Conservation (phyloP, 2,888 invertebrate species). For the Mesorhabditis spiculigera region DNA sequence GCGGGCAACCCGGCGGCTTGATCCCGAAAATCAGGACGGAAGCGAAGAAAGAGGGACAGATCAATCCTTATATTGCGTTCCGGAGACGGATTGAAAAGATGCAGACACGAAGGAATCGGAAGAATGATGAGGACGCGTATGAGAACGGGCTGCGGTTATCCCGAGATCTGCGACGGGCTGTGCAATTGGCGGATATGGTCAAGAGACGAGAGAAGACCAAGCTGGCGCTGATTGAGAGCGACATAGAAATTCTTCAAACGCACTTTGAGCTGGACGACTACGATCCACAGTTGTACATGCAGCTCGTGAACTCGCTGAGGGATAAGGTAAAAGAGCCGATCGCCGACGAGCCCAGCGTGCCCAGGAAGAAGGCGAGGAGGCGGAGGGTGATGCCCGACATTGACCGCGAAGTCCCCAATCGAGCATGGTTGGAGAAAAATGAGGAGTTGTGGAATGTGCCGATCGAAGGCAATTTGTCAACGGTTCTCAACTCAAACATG, state of each 20-base stretch:
- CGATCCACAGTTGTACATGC: constrained; percentile 28
- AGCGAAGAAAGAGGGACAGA: constrained; percentile 41
- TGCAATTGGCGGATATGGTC: constrained; percentile 64
- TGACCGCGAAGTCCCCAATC: constrained; percentile 22
- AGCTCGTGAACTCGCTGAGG: constrained; percentile 23
- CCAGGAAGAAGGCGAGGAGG: constrained; percentile 15
- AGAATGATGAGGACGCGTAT: constrained; percentile 97
- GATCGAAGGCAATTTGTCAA: constrained; percentile 12
- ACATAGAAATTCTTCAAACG: constrained; percentile 79
- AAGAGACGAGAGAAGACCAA: constrained; percentile 87
- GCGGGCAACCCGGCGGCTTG: constrained; percentile 61
- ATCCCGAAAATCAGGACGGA: constrained; percentile 66
- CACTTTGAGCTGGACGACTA: constrained; percentile 39
- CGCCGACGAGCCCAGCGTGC: constrained; percentile 10
- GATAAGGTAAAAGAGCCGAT: constrained; percentile 14
- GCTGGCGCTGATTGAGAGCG: constrained; percentile 82
- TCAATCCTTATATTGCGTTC: constrained; percentile 96
- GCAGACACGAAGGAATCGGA: constrained; percentile 96
- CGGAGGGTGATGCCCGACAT: constrained; percentile 9
- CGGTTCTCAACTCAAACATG: constrained; percentile 18
- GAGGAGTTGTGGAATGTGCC: constrained; percentile 44
- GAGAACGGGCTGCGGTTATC: constrained; percentile 97
- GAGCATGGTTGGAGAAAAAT: constrained; percentile 46
- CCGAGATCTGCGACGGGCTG: constrained; percentile 84
- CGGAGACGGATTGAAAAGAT: constrained; percentile 95